phyloP scores from a whole-genome alignment of 2,797 vertebrate genomes.

The Lacerta agilis region DNA sequence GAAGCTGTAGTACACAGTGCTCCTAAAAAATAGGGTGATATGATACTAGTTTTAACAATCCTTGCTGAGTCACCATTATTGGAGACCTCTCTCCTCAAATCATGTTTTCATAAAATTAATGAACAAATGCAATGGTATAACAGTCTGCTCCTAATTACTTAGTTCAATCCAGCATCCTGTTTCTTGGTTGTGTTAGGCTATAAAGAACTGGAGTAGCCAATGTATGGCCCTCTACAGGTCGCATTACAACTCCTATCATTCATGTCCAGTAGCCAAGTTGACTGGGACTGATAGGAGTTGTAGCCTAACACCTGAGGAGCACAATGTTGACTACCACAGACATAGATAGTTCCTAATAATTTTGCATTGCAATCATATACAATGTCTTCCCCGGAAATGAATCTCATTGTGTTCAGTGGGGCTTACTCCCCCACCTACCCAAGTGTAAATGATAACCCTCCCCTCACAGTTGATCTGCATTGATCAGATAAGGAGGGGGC shows the following conservation, averaged over 20 bases:
- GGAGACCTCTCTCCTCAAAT: neutral
- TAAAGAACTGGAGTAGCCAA: neutral
- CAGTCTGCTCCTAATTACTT: neutral
- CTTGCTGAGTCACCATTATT: slow-evolving; percentile 28
- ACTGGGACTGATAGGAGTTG: too few relatives aligned
- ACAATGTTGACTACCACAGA: too few relatives aligned
- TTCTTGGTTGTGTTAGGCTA: neutral
- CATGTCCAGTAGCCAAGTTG: too few relatives aligned
- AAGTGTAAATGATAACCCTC: too few relatives aligned
- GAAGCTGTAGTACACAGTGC: neutral
- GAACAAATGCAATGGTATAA: neutral
- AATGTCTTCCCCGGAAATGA: neutral
- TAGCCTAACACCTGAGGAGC: too few relatives aligned
- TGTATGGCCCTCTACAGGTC: too few relatives aligned
- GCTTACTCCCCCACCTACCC: too few relatives aligned
- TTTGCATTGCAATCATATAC: neutral
- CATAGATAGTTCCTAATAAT: neutral
- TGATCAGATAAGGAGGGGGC: too few relatives aligned
- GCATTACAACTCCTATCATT: too few relatives aligned
- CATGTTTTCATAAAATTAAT: neutral
- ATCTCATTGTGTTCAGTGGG: neutral
- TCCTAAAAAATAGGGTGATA: slow-evolving; percentile 47
- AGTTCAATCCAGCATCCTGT: neutral
- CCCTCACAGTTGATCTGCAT: too few relatives aligned
- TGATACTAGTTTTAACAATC: slow-evolving; percentile 40